Evolutionary conservation across 2,797 vertebrate species (phyloP).

Genomic region (Capromys pilorides): DNA sequence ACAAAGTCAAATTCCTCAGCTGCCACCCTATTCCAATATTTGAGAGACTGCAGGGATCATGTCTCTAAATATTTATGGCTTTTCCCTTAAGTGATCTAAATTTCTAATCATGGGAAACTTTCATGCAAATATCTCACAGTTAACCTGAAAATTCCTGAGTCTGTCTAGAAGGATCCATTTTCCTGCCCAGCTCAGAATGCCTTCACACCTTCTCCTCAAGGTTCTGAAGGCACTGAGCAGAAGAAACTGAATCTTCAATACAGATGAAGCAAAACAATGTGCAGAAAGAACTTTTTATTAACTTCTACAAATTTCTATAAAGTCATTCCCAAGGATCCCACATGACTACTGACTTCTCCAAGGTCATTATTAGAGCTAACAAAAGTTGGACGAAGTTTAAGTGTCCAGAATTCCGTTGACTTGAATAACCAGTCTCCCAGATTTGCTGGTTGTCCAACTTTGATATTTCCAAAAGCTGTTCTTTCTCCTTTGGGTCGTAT

Average conservation of each 20-base stretch:
- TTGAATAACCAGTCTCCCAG: neutral
- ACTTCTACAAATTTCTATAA: neutral
- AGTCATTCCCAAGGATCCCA: neutral
- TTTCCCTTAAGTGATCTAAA: slow-evolving; percentile 46
- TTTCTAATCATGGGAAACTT: slow-evolving; percentile 40
- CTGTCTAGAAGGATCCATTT: neutral
- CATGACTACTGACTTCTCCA: neutral
- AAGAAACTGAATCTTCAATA: neutral
- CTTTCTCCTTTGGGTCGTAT: slow-evolving; percentile 40
- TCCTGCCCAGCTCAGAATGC: neutral
- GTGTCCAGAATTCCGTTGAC: neutral
- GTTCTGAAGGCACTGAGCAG: neutral
- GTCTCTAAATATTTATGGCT: neutral
- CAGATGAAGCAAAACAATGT: neutral
- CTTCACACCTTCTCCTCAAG: neutral
- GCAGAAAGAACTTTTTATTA: neutral
- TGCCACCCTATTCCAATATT: neutral
- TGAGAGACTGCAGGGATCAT: neutral
- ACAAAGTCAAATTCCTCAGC: neutral
- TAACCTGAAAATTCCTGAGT: neutral
- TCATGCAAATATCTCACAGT: slow-evolving; percentile 11
- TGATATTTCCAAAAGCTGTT: slow-evolving; percentile 23
- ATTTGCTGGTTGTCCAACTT: slow-evolving; percentile 10
- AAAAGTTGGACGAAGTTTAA: neutral
- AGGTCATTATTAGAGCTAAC: neutral